Percentiles rank a stretch among this genome's conserved stretches.
Evolutionary conservation across 1,140 invertebrate species (phyloP).

Genomic region (Ceratitis capitata): DNA sequence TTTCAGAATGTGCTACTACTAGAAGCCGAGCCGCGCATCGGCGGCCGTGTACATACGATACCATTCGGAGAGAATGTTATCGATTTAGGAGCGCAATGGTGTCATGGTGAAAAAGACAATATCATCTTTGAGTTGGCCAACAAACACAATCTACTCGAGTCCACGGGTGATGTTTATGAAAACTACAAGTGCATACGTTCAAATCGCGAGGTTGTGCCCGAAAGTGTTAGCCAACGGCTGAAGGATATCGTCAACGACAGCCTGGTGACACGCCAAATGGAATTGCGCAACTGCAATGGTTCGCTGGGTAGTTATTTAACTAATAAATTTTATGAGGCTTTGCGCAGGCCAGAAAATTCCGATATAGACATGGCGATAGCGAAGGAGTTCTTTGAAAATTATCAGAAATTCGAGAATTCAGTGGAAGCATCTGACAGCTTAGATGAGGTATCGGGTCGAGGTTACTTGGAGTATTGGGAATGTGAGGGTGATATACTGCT

Average conservation of each 20-base stretch:
- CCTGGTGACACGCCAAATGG: conserved; percentile 54
- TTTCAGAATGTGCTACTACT: conserved; percentile 69
- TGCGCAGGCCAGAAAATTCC: conserved; percentile 54
- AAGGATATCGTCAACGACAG: conserved; percentile 61
- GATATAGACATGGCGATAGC: conserved; percentile 62
- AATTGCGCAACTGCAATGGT: conserved; percentile 57
- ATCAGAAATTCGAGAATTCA: conserved; percentile 69
- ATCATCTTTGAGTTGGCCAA: conserved; percentile 74
- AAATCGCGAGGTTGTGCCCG: conserved; percentile 62
- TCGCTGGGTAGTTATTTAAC: conserved; percentile 67
- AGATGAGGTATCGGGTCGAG: conserved; percentile 70
- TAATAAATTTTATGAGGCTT: conserved; percentile 59
- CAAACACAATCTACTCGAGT: conserved; percentile 68
- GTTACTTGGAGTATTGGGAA: conserved; percentile 69
- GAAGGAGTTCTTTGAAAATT: conserved; percentile 68
- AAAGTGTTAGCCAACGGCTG: conserved; percentile 53
- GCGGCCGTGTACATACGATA: conserved; percentile 74
- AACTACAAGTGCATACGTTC: conserved; percentile 63
- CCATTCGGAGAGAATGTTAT: conserved; percentile 72
- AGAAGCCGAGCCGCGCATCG: conserved; percentile 78
- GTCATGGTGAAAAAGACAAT: conserved; percentile 83
- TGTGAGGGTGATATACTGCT: conserved; percentile 72
- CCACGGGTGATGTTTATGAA: conserved; percentile 55
- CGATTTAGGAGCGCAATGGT: conserved; percentile 83
- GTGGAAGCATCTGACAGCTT: conserved; percentile 71